Conservation (phyloP, 2,888 invertebrate genomes). For the Coecobrya sp. region DNA sequence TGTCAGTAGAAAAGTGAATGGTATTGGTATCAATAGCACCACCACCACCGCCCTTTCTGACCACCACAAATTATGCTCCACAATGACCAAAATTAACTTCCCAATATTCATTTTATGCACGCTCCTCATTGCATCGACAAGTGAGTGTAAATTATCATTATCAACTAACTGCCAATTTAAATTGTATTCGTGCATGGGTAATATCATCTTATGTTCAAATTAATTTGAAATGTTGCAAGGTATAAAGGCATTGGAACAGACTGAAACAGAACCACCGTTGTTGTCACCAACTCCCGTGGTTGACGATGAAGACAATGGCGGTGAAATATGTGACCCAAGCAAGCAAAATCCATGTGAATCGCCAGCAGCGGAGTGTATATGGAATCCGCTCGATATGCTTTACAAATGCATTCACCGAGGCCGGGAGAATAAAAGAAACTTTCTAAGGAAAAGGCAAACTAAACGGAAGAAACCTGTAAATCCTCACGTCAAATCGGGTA, state of each 20-base stretch:
- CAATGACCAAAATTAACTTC: neutral
- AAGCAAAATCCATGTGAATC: constrained; percentile 39
- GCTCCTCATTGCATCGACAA: neutral
- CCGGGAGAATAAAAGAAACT: neutral
- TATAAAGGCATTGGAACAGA: neutral
- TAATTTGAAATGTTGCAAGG: neutral
- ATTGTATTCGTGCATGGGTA: too few species aligned
- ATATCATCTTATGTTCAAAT: too few species aligned
- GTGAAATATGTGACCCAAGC: constrained; percentile 64
- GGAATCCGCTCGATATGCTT: constrained; percentile 37
- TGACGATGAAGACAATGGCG: constrained; percentile 9
- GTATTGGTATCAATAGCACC: too few species aligned
- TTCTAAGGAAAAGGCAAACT: neutral
- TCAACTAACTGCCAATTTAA: too few species aligned
- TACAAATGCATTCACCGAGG: constrained; percentile 18
- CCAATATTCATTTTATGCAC: neutral
- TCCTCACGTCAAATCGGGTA: neutral
- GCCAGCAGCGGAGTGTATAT: neutral
- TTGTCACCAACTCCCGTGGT: neutral
- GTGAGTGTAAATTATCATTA: neutral
- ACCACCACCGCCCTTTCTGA: too few species aligned
- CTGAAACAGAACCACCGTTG: neutral
- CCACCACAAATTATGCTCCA: neutral
- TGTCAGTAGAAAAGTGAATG: too few species aligned
- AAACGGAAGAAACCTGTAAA: neutral